Evolutionary conservation across 2,888 invertebrate genomes (phyloP).

Genomic region (Noctua pronuba): DNA sequence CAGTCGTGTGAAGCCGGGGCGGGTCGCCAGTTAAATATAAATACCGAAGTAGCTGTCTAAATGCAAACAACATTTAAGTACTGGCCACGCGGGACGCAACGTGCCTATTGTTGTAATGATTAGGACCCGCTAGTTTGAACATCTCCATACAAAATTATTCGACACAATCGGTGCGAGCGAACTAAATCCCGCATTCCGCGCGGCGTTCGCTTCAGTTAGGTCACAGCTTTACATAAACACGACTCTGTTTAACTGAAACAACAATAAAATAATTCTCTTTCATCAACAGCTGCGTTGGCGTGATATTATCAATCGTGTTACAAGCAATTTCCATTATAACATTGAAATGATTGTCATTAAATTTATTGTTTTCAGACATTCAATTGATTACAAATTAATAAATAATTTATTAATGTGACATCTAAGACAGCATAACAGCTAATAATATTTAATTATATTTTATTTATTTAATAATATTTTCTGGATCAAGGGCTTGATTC

Average conservation of each 20-base stretch:
- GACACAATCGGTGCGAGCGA: neutral
- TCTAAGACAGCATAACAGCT: neutral
- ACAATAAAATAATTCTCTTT: slow-evolving; percentile 8
- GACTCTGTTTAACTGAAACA: too few species aligned
- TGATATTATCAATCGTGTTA: slow-evolving; percentile 24
- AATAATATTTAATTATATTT: too few species aligned
- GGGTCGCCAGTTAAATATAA: neutral
- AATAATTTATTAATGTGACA: neutral
- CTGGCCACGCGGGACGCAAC: neutral
- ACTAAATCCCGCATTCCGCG: neutral
- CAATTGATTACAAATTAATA: slow-evolving; percentile 13
- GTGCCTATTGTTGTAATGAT: neutral
- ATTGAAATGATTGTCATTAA: slow-evolving; percentile 17
- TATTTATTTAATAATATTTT: too few species aligned
- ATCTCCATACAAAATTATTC: neutral
- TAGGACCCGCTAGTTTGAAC: neutral
- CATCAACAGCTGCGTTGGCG: slow-evolving; percentile 1
- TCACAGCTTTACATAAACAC: neutral
- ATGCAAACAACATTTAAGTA: neutral
- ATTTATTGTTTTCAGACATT: slow-evolving; percentile 1
- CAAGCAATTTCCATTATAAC: slow-evolving; percentile 11
- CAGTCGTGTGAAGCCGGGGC: too few species aligned
- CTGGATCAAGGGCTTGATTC: too few species aligned
- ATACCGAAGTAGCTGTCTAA: neutral
- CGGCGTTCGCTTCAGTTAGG: neutral